Base-by-base conservation (phyloP, 2,888 invertebrate genomes). In the Eupithecia centaureata region DNA sequence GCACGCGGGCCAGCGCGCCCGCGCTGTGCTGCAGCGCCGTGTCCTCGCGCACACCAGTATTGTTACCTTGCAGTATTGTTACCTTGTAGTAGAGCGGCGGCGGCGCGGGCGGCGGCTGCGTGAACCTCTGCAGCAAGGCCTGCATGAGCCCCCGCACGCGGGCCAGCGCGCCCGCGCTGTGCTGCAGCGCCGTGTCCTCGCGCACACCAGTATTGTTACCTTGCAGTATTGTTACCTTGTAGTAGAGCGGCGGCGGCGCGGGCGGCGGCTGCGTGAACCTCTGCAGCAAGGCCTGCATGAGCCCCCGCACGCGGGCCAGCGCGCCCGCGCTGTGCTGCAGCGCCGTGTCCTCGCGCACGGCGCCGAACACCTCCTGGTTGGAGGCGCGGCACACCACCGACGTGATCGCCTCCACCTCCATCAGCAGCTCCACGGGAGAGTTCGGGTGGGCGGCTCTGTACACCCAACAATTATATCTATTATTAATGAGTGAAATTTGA, bases 331-430 rank as follows among this genome's bases (percentile, higher is more conserved):
- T 83, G 63, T 91, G 74, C 76, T 91, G 91, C 73, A 94, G 88
- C 51, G 91, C 84, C 18, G 87, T 82, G 75, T 87, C 89, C 51
- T 77, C 78, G 22, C 74, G 74, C 71, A 83, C 79, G 75, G 83
- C 77, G 35, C 86, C 88, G 82, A 83, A 80, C 78, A 89, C 87
- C 63, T 88, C 92, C 75, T 87, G 94, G 85, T 94, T 94, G 15
- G 96, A 95, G 2, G 96, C 95, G 72, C 96, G 94, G 0, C 96
- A 95, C 70, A 97, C 94, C 27, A 97, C 95, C 0, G 95, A 95
- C 0, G 97, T 97, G 2, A 97, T 91, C 15, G 96, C 94, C 5
- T 97, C 95, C 54, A 97, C 91, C 85, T 98, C 97, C 73, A 95
- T 94, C 32, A 98, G 89, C 28, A 96, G 94, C 0, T 95, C 94